phyloP scores from a whole-genome alignment of 1,140 invertebrate genomes.

The Cyrtorhinus lividipennis region DNA sequence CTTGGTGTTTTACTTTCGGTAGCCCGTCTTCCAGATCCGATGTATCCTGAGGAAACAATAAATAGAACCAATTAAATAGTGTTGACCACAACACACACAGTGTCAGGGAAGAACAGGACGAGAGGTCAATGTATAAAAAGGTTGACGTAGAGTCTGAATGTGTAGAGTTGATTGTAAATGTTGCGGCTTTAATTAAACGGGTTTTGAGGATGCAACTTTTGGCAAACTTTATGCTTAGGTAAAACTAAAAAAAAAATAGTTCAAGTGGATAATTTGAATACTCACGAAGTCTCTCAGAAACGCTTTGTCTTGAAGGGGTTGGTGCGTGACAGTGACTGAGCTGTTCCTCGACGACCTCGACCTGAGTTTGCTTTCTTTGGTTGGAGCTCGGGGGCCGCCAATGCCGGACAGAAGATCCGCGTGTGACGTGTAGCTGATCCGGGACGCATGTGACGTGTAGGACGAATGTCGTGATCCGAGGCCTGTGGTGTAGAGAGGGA shows the following conservation, averaged over 20 bases:
- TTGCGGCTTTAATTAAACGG: too few relatives aligned
- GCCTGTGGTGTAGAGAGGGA: conserved; percentile 65
- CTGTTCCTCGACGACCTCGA: conserved; percentile 48
- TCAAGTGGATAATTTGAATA: not conserved
- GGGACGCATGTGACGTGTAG: conserved; percentile 83
- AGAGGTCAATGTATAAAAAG: too few relatives aligned
- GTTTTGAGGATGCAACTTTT: too few relatives aligned
- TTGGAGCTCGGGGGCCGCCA: conserved; percentile 42
- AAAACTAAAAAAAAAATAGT: not conserved
- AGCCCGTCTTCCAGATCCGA: conserved; percentile 60
- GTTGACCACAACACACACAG: too few relatives aligned
- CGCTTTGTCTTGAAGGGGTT: conserved; percentile 21
- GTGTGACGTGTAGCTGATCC: conserved; percentile 84
- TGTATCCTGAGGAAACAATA: conserved; percentile 38
- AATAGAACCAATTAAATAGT: not conserved
- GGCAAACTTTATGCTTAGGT: not conserved
- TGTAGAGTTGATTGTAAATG: too few relatives aligned
- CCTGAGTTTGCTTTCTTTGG: conserved; percentile 68
- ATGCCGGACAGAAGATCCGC: conserved; percentile 60
- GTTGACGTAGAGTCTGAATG: not conserved
- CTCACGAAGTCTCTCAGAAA: conserved; percentile 23
- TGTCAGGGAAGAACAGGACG: too few relatives aligned
- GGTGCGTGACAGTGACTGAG: conserved; percentile 22
- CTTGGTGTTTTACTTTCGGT: conserved; percentile 69
- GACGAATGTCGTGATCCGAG: conserved; percentile 70